Conservation (phyloP, 2,113 vertebrate genomes). For the Pontoporia blainvillei region DNA sequence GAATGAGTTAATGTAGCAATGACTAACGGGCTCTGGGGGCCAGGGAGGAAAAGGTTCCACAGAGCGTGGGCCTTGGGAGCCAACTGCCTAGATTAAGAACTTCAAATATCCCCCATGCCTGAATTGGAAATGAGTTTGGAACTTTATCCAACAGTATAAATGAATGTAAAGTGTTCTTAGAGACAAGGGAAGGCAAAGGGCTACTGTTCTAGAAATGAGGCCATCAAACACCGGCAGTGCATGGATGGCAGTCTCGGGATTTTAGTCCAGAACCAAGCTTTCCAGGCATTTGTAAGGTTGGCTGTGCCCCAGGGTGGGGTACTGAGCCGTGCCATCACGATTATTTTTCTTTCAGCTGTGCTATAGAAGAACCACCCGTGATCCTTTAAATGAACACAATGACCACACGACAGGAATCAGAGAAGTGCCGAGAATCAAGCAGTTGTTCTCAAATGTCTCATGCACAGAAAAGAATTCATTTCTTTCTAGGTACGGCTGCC, state of each 20-base stretch:
- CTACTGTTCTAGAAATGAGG: rapidly evolving
- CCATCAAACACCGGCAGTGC: rapidly evolving
- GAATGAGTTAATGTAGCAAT: background rate
- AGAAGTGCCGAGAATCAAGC: background rate
- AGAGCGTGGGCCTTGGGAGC: background rate
- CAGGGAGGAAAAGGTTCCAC: background rate
- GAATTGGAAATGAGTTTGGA: background rate
- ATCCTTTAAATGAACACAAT: background rate
- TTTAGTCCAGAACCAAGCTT: rapidly evolving
- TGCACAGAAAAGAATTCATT: background rate
- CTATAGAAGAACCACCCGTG: rapidly evolving
- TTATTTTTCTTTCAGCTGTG: too few relatives aligned
- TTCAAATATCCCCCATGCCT: rapidly evolving
- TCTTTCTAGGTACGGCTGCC: rapidly evolving
- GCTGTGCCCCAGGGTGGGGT: rapidly evolving
- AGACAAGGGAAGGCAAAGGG: background rate
- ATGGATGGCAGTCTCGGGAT: rapidly evolving
- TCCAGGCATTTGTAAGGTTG: rapidly evolving
- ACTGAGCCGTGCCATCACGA: rapidly evolving
- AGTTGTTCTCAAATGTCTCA: background rate
- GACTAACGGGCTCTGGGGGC: background rate
- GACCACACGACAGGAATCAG: too few relatives aligned
- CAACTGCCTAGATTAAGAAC: background rate
- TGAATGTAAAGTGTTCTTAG: background rate
- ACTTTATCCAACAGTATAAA: background rate